Evolutionary conservation across 2,797 vertebrate species (phyloP), one percentile per base, ranked within the genome.

Genomic region (Chloroceryle amazona): DNA sequence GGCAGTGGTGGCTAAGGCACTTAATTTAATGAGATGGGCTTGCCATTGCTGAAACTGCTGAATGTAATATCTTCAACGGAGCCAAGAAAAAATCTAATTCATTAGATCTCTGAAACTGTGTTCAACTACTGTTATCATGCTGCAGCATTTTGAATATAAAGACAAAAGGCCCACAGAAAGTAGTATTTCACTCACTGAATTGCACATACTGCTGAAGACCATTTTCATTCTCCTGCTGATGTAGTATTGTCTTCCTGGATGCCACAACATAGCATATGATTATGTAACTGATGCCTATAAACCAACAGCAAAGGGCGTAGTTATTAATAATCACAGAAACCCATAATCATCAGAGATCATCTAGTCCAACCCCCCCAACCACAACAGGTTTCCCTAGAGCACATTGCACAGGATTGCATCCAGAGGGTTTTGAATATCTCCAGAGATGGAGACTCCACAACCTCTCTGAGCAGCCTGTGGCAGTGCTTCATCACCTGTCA

Each of bases 11-110:
- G 76, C 63, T 79, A 79, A 92, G 81, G 93, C 97, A 98, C 98
- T 98, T 98, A 98, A 97, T 98, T 98, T 98, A 98, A 98, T 98
- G 98, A 98, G 96, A 96, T 46, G 86, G 97, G 94, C 29, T 95
- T 97, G 96, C 90, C 92, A 95, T 96, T 97, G 93, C 93, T 97
- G 96, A 98, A 98, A 98, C 96, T 98, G 98, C 98, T 98, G 98
- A 98, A 95, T 86, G 91, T 67, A 87, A 94, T 89, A 66, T 82
- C 98, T 98, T 94, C 94, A 90, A 74, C 65, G 57, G 89, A 96
- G 96, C 92, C 88, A 93, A 95, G 92, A 89, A 97, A 97, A 93
- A 98, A 98, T 95, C 82, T 97, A 97, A 98, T 98, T 98, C 94
- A 98, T 98, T 96, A 98, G 91, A 83, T 94, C 84, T 97, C 95